Conservation (phyloP, 2,797 vertebrate genomes). For the Bufotes viridis region DNA sequence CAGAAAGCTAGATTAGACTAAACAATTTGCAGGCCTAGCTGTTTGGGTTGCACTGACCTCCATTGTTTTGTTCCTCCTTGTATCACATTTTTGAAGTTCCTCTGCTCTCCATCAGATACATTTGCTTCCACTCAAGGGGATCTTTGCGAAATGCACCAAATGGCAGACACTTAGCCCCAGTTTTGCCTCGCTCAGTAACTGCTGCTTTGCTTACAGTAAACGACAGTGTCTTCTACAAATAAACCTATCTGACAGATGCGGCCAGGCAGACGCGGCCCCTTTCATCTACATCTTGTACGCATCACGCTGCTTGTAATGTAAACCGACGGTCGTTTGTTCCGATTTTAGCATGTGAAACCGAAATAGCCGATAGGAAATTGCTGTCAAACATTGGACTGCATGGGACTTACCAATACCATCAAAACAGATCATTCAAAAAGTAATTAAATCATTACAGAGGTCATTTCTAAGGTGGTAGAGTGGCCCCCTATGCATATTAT, state of each 20-base stretch:
- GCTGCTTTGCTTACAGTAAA: conserved; percentile 42
- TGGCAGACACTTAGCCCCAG: conserved; percentile 24
- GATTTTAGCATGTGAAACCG: conserved; percentile 42
- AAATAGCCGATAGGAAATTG: conserved; percentile 36
- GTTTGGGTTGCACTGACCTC: conserved; percentile 40
- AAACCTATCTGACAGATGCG: conserved; percentile 47
- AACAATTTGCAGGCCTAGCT: conserved; percentile 11
- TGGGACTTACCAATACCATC: neutral
- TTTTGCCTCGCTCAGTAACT: neutral
- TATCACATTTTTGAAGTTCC: conserved; percentile 25
- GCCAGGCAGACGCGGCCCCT: conserved; percentile 14
- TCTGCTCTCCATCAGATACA: conserved; percentile 30
- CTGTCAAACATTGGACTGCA: conserved; percentile 15
- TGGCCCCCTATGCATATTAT: no score
- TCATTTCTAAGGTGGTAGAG: no score
- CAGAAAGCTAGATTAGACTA: conserved; percentile 11
- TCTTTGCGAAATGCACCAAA: conserved; percentile 26
- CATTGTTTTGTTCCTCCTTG: conserved; percentile 4
- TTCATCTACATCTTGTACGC: conserved; percentile 46
- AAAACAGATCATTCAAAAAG: neutral
- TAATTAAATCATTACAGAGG: neutral
- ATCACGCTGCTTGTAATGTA: conserved; percentile 37
- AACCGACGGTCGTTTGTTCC: conserved; percentile 35
- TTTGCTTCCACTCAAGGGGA: conserved; percentile 30
- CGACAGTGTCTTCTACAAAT: conserved; percentile 31